Evolutionary conservation across 2,113 vertebrate species (phyloP).

Genomic region (Upupa epops): DNA sequence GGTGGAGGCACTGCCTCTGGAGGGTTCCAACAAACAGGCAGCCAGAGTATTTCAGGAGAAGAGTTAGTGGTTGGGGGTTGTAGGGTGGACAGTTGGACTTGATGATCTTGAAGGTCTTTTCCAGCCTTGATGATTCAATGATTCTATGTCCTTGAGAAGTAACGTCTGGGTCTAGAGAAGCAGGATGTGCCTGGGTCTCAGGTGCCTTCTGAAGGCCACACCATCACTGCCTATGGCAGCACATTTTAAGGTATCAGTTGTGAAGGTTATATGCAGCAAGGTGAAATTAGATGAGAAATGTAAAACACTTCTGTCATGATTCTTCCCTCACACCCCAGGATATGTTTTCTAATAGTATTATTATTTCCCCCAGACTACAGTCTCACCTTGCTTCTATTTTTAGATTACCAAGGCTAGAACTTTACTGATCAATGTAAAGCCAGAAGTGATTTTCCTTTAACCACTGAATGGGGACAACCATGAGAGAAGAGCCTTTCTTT

Average conservation of each 20-base stretch:
- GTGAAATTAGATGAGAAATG: not conserved
- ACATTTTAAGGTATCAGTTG: not conserved
- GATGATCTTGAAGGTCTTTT: too few relatives aligned
- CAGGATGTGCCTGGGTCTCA: not conserved
- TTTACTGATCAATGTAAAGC: not conserved
- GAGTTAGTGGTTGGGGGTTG: too few relatives aligned
- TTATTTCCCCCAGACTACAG: not conserved
- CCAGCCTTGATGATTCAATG: too few relatives aligned
- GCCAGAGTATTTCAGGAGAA: too few relatives aligned
- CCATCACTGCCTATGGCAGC: not conserved
- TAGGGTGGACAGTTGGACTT: too few relatives aligned
- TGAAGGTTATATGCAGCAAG: not conserved
- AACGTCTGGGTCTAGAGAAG: not conserved
- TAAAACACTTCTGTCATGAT: accelerated
- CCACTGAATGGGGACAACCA: not conserved
- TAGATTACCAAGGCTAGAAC: not conserved
- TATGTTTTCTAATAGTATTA: not conserved
- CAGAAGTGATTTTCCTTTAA: not conserved
- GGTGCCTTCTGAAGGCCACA: not conserved
- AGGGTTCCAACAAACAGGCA: too few relatives aligned
- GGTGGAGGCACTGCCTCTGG: too few relatives aligned
- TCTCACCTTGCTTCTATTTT: not conserved
- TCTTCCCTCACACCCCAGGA: not conserved
- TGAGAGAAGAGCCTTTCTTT: not conserved
- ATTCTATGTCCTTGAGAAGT: not conserved